Evolutionary conservation across 2,797 vertebrate genomes (phyloP).

Genomic region (Mareca penelope): DNA sequence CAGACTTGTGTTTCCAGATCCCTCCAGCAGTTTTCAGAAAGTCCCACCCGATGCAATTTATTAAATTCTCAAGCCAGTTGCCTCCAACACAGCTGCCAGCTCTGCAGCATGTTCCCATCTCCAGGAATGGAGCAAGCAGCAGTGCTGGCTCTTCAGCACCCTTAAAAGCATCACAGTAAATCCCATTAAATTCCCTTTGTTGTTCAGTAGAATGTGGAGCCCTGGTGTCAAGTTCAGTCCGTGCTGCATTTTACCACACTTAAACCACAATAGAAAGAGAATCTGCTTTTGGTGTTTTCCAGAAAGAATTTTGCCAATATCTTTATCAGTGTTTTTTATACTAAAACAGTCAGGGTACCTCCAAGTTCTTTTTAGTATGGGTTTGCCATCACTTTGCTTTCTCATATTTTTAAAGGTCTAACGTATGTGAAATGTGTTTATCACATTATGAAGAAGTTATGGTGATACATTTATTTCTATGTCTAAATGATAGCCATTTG

Average conservation of each 20-base stretch:
- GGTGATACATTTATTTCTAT: neutral
- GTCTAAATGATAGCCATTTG: neutral
- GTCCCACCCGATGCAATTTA: rapidly evolving
- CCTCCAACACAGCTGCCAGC: neutral
- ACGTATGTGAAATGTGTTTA: neutral
- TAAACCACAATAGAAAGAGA: neutral
- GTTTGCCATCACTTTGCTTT: neutral
- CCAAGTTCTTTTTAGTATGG: neutral
- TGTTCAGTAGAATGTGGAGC: neutral
- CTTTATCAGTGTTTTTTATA: neutral
- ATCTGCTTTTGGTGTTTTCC: neutral
- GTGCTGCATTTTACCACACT: neutral
- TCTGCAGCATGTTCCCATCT: neutral
- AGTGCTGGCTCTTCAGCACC: neutral
- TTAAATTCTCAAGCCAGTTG: neutral
- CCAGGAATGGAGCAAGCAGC: neutral
- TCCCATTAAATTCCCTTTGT: neutral
- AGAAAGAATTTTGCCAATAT: neutral
- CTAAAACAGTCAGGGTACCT: neutral
- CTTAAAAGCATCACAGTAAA: neutral
- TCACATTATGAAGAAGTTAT: neutral
- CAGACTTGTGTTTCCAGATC: neutral
- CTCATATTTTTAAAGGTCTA: neutral
- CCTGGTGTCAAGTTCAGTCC: neutral
- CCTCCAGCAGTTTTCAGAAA: neutral